A percentile compares a stretch with the other conserved stretches of the same genome.
Evolutionary conservation across 2,113 vertebrate species (phyloP).

Genomic region (Eupsittula cactorum): DNA sequence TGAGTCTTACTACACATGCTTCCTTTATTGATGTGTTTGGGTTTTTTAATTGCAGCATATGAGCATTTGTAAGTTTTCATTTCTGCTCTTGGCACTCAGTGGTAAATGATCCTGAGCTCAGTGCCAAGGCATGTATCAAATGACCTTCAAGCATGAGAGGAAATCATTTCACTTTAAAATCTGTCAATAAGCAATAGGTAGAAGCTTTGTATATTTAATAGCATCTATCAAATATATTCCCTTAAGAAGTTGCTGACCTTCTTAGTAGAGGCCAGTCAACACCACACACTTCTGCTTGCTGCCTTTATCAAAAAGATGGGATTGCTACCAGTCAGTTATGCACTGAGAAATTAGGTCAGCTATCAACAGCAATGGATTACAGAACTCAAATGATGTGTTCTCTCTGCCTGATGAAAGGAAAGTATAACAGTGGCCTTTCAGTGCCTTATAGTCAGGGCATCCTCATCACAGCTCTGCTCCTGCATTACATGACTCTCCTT

Average conservation of each 20-base stretch:
- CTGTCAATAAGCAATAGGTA: slow-evolving; percentile 61
- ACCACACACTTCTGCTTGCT: slow-evolving; percentile 22
- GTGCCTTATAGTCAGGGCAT: not conserved
- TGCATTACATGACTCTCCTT: not conserved
- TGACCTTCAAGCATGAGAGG: slow-evolving; percentile 65
- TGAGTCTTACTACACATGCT: not conserved
- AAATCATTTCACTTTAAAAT: slow-evolving; percentile 61
- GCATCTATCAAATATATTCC: slow-evolving; percentile 57
- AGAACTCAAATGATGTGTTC: not conserved
- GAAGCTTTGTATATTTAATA: slow-evolving; percentile 57
- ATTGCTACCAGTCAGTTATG: slow-evolving; percentile 3
- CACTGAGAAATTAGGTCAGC: slow-evolving; percentile 50
- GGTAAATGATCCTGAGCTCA: slow-evolving; percentile 24
- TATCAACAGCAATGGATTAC: slow-evolving; percentile 34
- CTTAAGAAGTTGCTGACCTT: slow-evolving; percentile 66
- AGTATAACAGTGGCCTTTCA: not conserved
- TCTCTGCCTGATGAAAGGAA: not conserved
- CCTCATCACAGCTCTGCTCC: not conserved
- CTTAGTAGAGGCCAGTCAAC: slow-evolving; percentile 19
- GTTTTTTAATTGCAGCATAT: not conserved
- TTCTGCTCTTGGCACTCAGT: slow-evolving; percentile 19
- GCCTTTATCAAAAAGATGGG: slow-evolving; percentile 48
- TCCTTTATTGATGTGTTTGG: not conserved
- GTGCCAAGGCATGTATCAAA: not conserved
- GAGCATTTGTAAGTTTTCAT: slow-evolving; percentile 31